phyloP scores from a whole-genome alignment of 2,113 vertebrate species.

The Ailurus styani region DNA sequence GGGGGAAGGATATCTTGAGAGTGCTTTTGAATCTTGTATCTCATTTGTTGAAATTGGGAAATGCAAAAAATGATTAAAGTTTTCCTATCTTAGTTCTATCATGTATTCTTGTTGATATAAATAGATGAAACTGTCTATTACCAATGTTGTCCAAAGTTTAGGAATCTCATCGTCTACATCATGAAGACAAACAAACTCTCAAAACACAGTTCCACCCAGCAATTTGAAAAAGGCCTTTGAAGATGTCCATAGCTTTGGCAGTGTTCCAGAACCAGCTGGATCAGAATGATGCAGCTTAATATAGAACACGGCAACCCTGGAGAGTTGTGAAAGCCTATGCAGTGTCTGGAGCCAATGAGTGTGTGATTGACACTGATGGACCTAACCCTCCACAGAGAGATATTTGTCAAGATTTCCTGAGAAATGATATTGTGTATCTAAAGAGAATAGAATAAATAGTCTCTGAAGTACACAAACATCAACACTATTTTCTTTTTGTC shows the following conservation, averaged over 20 bases:
- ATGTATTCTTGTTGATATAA: background rate
- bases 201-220: background rate
- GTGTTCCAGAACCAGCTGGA: background rate
- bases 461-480: background rate
- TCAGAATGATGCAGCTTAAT: background rate
- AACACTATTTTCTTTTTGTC: background rate
- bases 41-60: background rate
- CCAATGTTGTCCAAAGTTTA: background rate
- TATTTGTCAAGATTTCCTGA: background rate
- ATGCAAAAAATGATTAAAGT: background rate
- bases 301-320: background rate
- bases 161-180: background rate
- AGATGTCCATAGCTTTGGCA: background rate
- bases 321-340: background rate
- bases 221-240: conserved; percentile 41
- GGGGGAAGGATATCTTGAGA: background rate
- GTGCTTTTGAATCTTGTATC: background rate
- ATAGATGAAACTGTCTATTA: background rate
- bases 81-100: background rate
- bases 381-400: background rate
- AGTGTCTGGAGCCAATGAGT: background rate
- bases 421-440: background rate
- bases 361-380: background rate
- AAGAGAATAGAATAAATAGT: background rate
- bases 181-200: background rate